Base-by-base conservation (phyloP, 2,797 vertebrate genomes). In the Clarias pachynema region DNA sequence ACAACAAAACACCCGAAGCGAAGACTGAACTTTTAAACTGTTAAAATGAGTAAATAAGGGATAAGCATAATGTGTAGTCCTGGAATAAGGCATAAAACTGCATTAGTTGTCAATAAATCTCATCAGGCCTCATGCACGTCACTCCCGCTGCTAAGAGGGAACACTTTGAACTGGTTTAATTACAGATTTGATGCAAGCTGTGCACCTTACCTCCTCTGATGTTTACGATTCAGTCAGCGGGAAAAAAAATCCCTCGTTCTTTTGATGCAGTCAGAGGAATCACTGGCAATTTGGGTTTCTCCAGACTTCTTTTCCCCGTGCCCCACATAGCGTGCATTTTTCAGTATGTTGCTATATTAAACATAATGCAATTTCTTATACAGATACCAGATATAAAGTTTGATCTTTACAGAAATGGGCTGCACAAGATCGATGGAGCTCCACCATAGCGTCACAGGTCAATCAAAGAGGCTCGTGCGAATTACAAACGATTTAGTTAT, bases 251-350 rank as follows among this genome's bases (percentile, higher is more conserved):
- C 34, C 0, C 70, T 85, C 70, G 18, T 82, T 89, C 62, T 86
- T 90, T 89, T 92, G 90, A 92, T 92, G 92, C 88, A 9, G 44
- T 70, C 85, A 86, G 86, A 89, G 75, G 22, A 84, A 69, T 73
- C 26, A 12, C 81, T 85, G 44, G 87, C 90, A 89, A 85, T 93
- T 91, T 91, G 90, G 88, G 91, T 91, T 91, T 91, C 87, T 89
- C 87, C 90, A 89, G 83, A 88, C 83, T 0, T 78, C 74, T 85
- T 63, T 86, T 82, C 20, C 26, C 77, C 14, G 31, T 68, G 70
- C 72, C 72, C 37, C 37, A 29, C 79, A 26, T 69, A 24, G 66
- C 86, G 56, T 79, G 22, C 26, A 37, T 87, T 74, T 70, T 63
- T 74, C 59, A 40, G 15, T 70, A 37, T 81, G 79, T 26, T 59